Evolutionary conservation across 2,113 vertebrate species (phyloP).

Genomic region (Murina feae): DNA sequence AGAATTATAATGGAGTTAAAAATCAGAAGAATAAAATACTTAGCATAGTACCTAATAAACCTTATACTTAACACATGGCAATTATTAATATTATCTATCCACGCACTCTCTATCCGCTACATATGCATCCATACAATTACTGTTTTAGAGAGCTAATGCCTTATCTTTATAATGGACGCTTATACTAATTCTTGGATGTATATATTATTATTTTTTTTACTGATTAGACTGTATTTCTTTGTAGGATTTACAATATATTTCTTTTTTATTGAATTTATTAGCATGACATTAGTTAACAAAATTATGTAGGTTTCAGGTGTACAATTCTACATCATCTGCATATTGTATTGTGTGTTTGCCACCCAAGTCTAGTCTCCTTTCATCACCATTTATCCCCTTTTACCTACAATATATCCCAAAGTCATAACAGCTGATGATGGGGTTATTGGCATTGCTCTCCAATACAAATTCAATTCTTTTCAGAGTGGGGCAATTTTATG

Average conservation of each 20-base stretch:
- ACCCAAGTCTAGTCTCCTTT: background rate
- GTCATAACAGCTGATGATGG: background rate
- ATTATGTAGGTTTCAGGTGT: background rate
- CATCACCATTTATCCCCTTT: background rate
- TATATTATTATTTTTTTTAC: background rate
- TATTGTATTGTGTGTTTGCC: background rate
- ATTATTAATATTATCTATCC: background rate
- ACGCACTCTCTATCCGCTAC: background rate
- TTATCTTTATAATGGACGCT: background rate
- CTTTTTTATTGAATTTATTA: background rate
- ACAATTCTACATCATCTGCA: background rate
- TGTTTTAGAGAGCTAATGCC: background rate
- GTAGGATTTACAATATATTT: background rate
- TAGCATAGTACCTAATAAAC: background rate
- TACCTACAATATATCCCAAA: background rate
- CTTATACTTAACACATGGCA: background rate
- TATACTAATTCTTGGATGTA: background rate
- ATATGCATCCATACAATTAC: background rate
- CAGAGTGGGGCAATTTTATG: background rate
- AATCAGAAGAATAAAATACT: background rate
- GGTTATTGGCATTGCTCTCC: background rate
- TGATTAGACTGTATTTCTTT: background rate
- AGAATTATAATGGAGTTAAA: background rate
- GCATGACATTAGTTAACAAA: background rate
- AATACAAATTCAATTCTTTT: background rate